Evolutionary conservation across 2,113 vertebrate genomes (phyloP).

Genomic region (Passer montanus): DNA sequence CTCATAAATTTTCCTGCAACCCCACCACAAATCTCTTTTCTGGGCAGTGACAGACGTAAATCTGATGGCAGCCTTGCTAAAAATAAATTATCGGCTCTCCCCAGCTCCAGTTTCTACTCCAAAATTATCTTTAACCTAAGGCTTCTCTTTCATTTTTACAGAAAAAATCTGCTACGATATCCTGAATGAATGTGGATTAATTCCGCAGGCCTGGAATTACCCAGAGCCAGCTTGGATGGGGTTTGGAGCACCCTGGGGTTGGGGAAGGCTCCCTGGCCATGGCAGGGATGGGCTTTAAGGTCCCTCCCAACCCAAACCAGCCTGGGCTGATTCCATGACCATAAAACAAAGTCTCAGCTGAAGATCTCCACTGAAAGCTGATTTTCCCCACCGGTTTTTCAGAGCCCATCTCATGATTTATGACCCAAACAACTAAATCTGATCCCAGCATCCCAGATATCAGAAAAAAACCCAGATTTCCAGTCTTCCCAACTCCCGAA

Average conservation of each 20-base stretch:
- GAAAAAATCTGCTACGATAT: not conserved
- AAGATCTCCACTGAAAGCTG: not conserved
- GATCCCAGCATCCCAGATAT: not conserved
- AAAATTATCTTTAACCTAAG: not conserved
- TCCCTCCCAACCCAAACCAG: not conserved
- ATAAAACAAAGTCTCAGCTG: not conserved
- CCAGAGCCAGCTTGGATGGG: not conserved
- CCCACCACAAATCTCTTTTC: not conserved
- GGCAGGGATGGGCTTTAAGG: not conserved
- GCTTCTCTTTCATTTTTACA: not conserved
- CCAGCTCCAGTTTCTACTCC: not conserved
- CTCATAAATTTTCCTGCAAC: constrained; percentile 2
- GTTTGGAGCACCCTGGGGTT: not conserved
- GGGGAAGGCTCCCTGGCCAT: not conserved
- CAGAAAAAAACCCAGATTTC: rapidly evolving
- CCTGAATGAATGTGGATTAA: not conserved
- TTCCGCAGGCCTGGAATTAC: not conserved
- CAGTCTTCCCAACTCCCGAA: not conserved
- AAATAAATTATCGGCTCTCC: not conserved
- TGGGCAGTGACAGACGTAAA: not conserved
- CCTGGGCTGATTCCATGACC: not conserved
- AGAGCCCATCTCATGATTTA: not conserved
- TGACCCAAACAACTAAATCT: not conserved
- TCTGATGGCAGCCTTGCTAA: not conserved
- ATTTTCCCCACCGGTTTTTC: not conserved